Evolutionary conservation across 2,797 vertebrate species (phyloP).

Genomic region (Dicrostonyx torquatus): DNA sequence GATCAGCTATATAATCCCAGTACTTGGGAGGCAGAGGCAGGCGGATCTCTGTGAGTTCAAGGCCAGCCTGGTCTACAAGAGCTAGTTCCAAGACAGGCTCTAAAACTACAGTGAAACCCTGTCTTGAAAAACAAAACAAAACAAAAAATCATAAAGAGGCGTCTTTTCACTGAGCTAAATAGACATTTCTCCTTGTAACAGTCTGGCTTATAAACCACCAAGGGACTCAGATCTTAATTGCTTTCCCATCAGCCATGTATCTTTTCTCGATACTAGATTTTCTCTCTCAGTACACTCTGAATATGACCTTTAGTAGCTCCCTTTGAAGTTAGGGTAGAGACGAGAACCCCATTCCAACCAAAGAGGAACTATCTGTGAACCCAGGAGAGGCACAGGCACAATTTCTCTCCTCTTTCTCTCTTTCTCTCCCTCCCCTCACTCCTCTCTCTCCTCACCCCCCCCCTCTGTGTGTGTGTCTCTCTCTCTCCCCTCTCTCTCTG

Average conservation of each 20-base stretch:
- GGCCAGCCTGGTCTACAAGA: no score
- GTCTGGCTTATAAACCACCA: background rate
- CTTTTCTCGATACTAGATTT: background rate
- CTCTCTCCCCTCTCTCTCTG: no score
- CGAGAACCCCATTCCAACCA: background rate
- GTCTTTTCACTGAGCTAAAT: no score
- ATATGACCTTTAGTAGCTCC: background rate
- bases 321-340: background rate
- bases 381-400: background rate
- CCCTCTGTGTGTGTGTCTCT: no score
- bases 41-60: no score
- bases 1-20: background rate
- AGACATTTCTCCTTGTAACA: background rate
- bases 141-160: no score
- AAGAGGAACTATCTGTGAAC: background rate
- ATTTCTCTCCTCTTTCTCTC: background rate
- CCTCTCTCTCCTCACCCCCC: no score
- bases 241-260: background rate
- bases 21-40: no score
- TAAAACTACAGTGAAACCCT: no score
- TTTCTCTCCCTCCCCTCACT: background rate
- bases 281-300: background rate
- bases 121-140: no score
- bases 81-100: no score
- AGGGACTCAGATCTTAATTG: background rate